phyloP scores from a whole-genome alignment of 2,888 invertebrate genomes.

The Desoria tigrina region DNA sequence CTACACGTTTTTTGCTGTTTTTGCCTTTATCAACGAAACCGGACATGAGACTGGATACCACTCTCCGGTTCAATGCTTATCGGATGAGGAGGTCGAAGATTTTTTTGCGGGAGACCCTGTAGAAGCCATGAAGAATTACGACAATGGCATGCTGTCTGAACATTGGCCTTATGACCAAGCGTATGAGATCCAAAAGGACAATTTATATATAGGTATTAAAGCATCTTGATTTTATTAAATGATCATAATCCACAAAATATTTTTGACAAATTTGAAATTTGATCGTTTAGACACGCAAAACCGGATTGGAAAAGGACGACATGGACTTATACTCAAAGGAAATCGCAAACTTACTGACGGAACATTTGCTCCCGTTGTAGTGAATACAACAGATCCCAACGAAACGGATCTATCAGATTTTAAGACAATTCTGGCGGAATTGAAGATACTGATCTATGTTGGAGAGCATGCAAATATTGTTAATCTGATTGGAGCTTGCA shows the following conservation, averaged over 20 bases:
- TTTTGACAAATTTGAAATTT: background rate
- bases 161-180: slow-evolving; percentile 4
- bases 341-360: background rate
- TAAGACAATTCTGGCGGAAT: background rate
- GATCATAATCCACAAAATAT: too few relatives aligned
- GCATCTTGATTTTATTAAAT: background rate
- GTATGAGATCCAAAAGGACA: slow-evolving; percentile 9
- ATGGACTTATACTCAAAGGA: slow-evolving; percentile 10
- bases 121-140: background rate
- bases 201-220: slow-evolving; percentile 3
- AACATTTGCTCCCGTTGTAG: background rate
- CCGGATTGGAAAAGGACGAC: background rate
- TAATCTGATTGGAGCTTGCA: slow-evolving; percentile 8
- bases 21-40: background rate
- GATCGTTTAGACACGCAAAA: slow-evolving; percentile 5
- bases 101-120: slow-evolving; percentile 13
- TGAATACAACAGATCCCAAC: slow-evolving; percentile 1
- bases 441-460: slow-evolving; percentile 2
- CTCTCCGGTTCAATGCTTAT: background rate
- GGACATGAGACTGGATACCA: background rate
- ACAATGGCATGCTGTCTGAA: background rate
- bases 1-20: background rate
- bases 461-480: slow-evolving; percentile 11
- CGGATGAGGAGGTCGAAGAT: background rate
- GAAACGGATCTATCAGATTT: slow-evolving; percentile 1